phyloP scores from a whole-genome alignment of 2,113 vertebrate species.

The Seriola dumerili region DNA sequence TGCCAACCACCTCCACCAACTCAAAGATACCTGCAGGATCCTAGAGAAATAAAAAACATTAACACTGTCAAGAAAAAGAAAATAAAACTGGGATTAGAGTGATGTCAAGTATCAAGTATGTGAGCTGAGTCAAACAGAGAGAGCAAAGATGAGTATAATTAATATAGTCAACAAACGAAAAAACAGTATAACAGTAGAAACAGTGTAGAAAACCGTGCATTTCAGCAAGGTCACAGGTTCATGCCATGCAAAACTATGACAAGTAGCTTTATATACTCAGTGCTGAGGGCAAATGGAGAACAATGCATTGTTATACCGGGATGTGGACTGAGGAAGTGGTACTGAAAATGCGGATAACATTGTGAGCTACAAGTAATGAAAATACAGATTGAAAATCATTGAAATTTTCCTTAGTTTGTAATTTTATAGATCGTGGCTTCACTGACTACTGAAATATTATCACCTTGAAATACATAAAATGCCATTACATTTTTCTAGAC shows the following conservation, averaged over 20 bases:
- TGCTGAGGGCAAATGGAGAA: neutral
- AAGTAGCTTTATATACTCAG: neutral
- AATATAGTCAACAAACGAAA: too few species aligned
- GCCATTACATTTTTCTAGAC: neutral
- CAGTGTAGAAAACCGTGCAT: neutral
- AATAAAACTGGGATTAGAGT: neutral
- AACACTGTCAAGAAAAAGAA: neutral
- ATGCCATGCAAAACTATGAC: neutral
- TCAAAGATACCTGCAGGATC: constrained; percentile 96
- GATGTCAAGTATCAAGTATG: too few species aligned
- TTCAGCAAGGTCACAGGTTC: constrained; percentile 1
- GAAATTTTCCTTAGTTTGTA: neutral
- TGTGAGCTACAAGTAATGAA: constrained; percentile 1
- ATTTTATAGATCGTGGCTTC: neutral
- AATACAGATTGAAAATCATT: neutral
- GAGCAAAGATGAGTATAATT: neutral
- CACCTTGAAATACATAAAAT: neutral
- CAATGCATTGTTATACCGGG: constrained; percentile 37
- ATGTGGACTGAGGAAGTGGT: constrained; percentile 37
- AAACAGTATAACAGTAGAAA: too few species aligned
- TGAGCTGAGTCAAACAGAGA: neutral
- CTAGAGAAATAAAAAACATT: constrained; percentile 68
- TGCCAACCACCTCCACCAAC: constrained; percentile 91
- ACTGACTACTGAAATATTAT: neutral
- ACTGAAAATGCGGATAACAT: constrained; percentile 21